These are phyloP conservation scores for Apantesis nais DNA, from an alignment of 2,888 invertebrate genomes.

Conservation along the genomic window DNA sequence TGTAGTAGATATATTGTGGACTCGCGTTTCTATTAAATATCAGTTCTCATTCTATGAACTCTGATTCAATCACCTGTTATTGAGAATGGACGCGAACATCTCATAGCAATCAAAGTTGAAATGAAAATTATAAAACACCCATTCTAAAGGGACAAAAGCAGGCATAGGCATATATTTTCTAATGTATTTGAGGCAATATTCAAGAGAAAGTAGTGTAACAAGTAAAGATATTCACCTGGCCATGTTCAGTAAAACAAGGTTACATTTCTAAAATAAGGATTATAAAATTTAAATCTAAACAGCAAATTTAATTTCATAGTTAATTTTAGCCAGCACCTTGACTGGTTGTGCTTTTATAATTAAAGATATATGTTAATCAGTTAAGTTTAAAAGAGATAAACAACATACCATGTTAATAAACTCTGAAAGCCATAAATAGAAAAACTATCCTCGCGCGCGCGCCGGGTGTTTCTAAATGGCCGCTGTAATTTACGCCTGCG, in stretches of 20 bases:
- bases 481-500: constrained; percentile 21
- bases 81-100: too few relatives aligned
- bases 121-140: too few relatives aligned
- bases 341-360: background rate
- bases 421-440: constrained; percentile 19
- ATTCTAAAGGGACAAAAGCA: too few relatives aligned
- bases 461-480: constrained; percentile 23
- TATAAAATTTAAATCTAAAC: background rate
- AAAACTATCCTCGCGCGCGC: constrained; percentile 12
- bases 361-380: background rate
- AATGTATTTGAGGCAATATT: too few relatives aligned
- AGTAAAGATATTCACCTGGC: background rate
- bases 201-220: too few relatives aligned
- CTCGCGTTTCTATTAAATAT: background rate
- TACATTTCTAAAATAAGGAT: background rate
- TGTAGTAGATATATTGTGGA: too few relatives aligned
- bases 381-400: constrained; percentile 18
- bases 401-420: constrained; percentile 15
- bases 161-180: too few relatives aligned
- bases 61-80: background rate
- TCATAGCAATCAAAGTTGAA: too few relatives aligned
- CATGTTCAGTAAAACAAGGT: background rate
- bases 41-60: background rate
- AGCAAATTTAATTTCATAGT: background rate
- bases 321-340: background rate